Evolutionary conservation across 2,113 vertebrate species (phyloP), one percentile per base, ranked within the genome.

Genomic region (Sula dactylatra): DNA sequence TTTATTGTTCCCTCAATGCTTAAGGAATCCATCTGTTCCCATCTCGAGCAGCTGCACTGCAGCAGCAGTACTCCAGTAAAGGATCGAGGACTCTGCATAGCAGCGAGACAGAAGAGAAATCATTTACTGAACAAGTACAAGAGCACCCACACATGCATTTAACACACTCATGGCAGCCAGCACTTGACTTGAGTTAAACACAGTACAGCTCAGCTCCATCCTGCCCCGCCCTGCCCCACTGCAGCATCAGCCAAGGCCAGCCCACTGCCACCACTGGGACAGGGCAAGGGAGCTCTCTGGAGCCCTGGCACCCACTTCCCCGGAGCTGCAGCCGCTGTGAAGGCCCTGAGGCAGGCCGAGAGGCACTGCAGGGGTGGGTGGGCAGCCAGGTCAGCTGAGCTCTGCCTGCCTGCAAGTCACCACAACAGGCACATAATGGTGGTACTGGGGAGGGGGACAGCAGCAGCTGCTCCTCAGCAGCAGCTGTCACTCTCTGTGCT

Each of bases 131-230:
- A 45, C n/a, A 40, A 69, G 15, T 16, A 32, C 0, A 0, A 36
- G 31, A 69, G 36, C 13, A 26, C 38, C 31, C 29, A 40, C 13
- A 25, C 20, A 3, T 2, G 8, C 21, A 31, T 36, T 44, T 17
- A 45, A 50, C 36, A 32, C 47, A 34, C 12, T 52, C 10, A 25
- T 49, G 38, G 45, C 54, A 77, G 73, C 52, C 54, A 77, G 73
- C 52, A 31, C 10, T 54, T 21, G 38, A 25, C 52, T 40, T 4
- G 0, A 24, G 38, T 36, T 44, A n/a, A 81, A 14, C 34, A 36
- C 34, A 0, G 4, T 3, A 2, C 17, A 45, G 55, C 44, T 36
- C 42, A 7, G 24, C 17, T 74, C n/a, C n/a, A n/a, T n/a, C n/a
- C n/a, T n/a, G n/a, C n/a, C n/a, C 6, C 6, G 42, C 18, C 7